phyloP scores from a whole-genome alignment of 2,888 invertebrate species.

The Drosophila formosana region DNA sequence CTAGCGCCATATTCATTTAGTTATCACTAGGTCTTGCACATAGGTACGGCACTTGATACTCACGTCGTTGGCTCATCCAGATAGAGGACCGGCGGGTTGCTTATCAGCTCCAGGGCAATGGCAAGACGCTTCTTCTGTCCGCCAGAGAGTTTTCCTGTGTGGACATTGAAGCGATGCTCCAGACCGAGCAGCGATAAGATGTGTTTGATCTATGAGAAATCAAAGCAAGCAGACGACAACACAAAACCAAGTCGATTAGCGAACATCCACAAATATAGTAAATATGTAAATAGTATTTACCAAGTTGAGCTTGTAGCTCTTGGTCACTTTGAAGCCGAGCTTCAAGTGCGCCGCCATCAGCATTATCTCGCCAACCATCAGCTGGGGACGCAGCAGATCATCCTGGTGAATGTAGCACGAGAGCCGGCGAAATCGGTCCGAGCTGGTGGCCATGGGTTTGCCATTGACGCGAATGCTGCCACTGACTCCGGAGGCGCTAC shows the following conservation, averaged over 20 bases:
- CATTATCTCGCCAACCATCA: conserved; percentile 94
- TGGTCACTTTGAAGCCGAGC: conserved; percentile 89
- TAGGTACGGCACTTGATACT: conserved; percentile 78
- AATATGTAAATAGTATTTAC: conserved; percentile 84
- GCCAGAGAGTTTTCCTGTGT: conserved; percentile 91
- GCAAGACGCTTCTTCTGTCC: conserved; percentile 93
- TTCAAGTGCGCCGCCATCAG: conserved; percentile 93
- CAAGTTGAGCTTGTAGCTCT: conserved; percentile 90
- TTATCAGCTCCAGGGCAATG: conserved; percentile 93
- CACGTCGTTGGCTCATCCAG: conserved; percentile 95
- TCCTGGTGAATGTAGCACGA: conserved; percentile 95
- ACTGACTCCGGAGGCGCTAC: conserved; percentile 89
- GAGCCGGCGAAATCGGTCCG: conserved; percentile 90
- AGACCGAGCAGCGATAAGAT: conserved; percentile 91
- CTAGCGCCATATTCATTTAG: conserved; percentile 15
- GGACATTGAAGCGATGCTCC: conserved; percentile 89
- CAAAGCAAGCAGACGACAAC: conserved; percentile 11
- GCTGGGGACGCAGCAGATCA: conserved; percentile 90
- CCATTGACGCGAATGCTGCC: conserved; percentile 92
- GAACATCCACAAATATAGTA: background rate
- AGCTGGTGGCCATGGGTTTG: conserved; percentile 86
- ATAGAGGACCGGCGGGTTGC: conserved; percentile 94
- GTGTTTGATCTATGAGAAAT: conserved; percentile 88
- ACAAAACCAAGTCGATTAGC: background rate
- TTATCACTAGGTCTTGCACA: conserved; percentile 26